Conservation (phyloP, 2,113 vertebrate species). For the Pyrgilauda ruficollis region DNA sequence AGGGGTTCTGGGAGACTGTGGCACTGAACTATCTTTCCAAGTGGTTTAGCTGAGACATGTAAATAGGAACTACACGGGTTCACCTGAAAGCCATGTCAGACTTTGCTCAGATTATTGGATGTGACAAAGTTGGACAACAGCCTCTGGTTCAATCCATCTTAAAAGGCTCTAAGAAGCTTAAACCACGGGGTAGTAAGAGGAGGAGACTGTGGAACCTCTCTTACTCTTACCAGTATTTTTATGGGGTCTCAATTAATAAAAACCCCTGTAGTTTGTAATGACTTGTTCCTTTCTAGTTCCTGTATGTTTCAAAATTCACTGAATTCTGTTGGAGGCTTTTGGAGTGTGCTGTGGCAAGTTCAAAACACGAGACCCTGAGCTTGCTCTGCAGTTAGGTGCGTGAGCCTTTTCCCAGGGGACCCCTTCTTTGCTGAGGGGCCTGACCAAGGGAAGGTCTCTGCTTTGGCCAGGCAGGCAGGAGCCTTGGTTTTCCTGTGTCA, state of each 20-base stretch:
- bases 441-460: background rate
- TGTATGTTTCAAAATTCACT: background rate
- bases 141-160: conserved; percentile 54
- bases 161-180: conserved; percentile 61
- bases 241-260: background rate
- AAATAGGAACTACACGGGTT: conserved; percentile 47
- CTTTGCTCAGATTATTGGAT: conserved; percentile 39
- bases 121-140: conserved; percentile 68
- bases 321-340: background rate
- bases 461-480: background rate
- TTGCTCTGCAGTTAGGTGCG: background rate
- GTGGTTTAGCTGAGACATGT: background rate
- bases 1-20: background rate
- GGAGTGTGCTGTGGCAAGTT: background rate
- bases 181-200: conserved; percentile 31
- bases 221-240: background rate
- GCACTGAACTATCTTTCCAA: background rate
- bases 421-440: background rate
- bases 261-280: background rate
- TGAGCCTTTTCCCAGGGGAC: background rate
- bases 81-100: conserved; percentile 64
- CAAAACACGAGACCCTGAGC: fast-evolving
- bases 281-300: background rate
- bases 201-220: conserved; percentile 14
- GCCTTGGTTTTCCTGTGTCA: fast-evolving